These are phyloP conservation scores for Anthopleura sola DNA, from an alignment of 64 coral and sea anemone species.

Conservation along the genomic window DNA sequence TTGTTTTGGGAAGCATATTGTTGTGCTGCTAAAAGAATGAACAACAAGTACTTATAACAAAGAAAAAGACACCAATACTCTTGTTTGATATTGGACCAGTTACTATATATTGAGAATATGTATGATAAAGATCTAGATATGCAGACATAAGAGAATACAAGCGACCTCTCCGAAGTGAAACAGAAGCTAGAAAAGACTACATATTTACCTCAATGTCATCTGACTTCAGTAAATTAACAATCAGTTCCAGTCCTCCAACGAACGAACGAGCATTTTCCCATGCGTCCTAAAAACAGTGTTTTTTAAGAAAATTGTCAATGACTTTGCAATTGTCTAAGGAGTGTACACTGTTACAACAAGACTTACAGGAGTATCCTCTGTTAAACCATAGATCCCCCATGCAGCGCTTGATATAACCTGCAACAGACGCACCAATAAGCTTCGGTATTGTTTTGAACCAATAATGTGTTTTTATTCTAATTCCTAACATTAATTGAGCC, in stretches of 20 bases:
- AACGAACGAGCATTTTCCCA: conserved; percentile 85
- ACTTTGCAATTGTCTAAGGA: background rate
- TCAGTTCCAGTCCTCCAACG: conserved; percentile 86
- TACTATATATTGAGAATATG: too few species aligned
- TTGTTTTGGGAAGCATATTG: too few species aligned
- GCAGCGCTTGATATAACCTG: conserved; percentile 75
- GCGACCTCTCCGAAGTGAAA: too few species aligned
- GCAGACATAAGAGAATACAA: too few species aligned
- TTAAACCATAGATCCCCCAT: conserved; percentile 76
- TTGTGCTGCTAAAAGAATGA: too few species aligned
- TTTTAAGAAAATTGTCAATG: background rate
- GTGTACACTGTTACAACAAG: background rate
- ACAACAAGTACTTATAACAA: too few species aligned
- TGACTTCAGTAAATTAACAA: conserved; percentile 61
- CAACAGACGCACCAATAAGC: background rate
- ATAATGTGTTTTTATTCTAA: too few species aligned
- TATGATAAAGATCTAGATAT: too few species aligned
- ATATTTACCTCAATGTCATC: conserved; percentile 61
- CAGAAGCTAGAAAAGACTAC: too few species aligned
- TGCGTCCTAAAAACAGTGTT: conserved; percentile 38
- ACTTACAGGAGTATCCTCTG: conserved; percentile 71
- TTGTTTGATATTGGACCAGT: too few species aligned
- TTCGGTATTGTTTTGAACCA: background rate
- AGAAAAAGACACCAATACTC: too few species aligned
- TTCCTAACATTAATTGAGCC: too few species aligned